Evolutionary conservation across 2,797 vertebrate species (phyloP).

Genomic region (Syndactyla subalaris): DNA sequence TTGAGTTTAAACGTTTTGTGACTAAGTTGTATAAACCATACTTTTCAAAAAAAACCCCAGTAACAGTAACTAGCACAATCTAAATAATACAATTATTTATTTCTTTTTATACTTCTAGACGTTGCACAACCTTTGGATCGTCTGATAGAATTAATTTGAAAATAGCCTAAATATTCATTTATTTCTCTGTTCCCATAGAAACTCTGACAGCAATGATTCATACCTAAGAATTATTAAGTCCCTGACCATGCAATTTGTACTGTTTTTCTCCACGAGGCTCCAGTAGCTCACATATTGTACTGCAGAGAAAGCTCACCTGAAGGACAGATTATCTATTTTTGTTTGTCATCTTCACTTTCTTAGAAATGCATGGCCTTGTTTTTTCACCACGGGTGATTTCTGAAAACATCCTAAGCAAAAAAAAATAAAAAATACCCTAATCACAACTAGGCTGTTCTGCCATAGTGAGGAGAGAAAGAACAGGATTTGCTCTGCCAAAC

Average conservation of each 20-base stretch:
- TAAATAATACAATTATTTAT: constrained; percentile 31
- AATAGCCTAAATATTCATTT: constrained; percentile 51
- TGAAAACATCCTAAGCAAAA: background rate
- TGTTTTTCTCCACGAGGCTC: background rate
- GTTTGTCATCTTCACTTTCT: background rate
- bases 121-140: constrained; percentile 39
- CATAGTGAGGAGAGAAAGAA: background rate
- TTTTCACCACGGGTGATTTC: background rate
- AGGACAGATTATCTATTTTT: background rate
- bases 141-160: constrained; percentile 29
- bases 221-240: constrained; percentile 29
- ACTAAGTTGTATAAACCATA: constrained; percentile 42
- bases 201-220: constrained; percentile 49
- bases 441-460: background rate
- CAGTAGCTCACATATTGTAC: background rate
- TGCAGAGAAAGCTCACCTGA: constrained; percentile 2
- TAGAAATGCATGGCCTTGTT: background rate
- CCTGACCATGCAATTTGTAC: constrained; percentile 4
- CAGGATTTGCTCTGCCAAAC: background rate
- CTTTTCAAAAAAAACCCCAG: background rate
- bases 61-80: constrained; percentile 46
- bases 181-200: constrained; percentile 62
- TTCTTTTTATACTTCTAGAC: constrained; percentile 8
- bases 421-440: too few species aligned
- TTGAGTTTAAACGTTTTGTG: constrained; percentile 65